These are phyloP conservation scores for Pelagia noctiluca DNA, from an alignment of 30 jellyfish, hydroid and myxozoan genomes.

Conservation along the genomic window DNA sequence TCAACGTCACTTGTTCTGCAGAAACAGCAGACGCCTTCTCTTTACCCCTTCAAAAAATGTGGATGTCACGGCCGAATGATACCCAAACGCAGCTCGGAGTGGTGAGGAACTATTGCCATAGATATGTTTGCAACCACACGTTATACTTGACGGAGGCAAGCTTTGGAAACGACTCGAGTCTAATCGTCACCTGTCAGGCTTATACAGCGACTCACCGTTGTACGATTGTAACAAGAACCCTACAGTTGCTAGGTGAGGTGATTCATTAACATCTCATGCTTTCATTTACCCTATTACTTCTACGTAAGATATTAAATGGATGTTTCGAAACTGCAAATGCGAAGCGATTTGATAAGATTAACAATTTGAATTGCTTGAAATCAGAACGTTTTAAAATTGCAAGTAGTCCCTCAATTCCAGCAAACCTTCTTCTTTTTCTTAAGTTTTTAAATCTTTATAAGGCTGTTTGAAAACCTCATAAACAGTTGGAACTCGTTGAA, in stretches of 20 bases:
- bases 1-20: conserved; percentile 27
- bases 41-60: not conserved
- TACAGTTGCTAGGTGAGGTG: conserved; percentile 29
- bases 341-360: too few relatives aligned
- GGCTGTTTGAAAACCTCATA: too few relatives aligned
- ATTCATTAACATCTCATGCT: too few relatives aligned
- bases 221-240: not conserved
- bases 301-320: too few relatives aligned
- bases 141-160: not conserved
- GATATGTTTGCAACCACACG: conserved; percentile 17
- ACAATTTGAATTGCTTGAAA: too few relatives aligned
- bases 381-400: too few relatives aligned
- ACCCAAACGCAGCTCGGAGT: not conserved
- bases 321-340: too few relatives aligned
- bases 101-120: not conserved
- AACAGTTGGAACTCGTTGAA: too few relatives aligned
- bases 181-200: conserved; percentile 16
- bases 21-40: not conserved
- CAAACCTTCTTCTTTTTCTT: too few relatives aligned
- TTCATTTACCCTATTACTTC: too few relatives aligned
- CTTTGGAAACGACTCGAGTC: conserved; percentile 29
- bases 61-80: not conserved
- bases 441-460: too few relatives aligned
- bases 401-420: too few relatives aligned
- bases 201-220: conserved; percentile 12